A percentile compares a stretch with the other conserved stretches of the same genome.
Conservation (phyloP, 2,888 invertebrate genomes). For the Unio delphinus region DNA sequence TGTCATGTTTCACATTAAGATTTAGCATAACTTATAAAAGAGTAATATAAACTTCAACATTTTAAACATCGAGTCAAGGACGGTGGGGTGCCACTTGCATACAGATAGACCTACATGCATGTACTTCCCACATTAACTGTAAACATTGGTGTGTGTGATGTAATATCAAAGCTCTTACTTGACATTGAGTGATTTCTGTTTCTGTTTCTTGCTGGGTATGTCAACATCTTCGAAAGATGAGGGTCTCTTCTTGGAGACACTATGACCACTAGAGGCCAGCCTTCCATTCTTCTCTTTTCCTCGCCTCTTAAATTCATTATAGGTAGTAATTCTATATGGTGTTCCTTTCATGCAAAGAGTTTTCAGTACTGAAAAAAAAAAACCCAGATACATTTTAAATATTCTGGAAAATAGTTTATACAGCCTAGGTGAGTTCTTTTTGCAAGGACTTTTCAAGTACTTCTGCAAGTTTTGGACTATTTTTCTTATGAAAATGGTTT, state of each 20-base stretch:
- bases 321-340: constrained; percentile 43
- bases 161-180: constrained; percentile 34
- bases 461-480: too few relatives aligned
- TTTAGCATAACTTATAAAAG: too few relatives aligned
- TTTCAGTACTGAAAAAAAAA: constrained; percentile 37
- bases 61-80: too few relatives aligned
- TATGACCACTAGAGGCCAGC: too few relatives aligned
- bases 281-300: neutral
- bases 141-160: neutral
- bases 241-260: constrained; percentile 3
- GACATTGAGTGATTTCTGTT: constrained; percentile 39
- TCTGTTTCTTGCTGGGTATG: constrained; percentile 36
- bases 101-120: too few relatives aligned
- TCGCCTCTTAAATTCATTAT: constrained; percentile 30
- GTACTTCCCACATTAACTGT: too few relatives aligned
- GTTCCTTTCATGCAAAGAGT: constrained; percentile 39
- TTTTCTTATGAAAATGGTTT: too few relatives aligned
- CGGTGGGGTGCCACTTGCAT: too few relatives aligned
- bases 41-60: too few relatives aligned
- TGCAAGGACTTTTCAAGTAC: too few relatives aligned
- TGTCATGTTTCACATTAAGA: too few relatives aligned
- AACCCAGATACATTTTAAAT: neutral
- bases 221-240: constrained; percentile 6
- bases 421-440: neutral
- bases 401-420: constrained; percentile 1